phyloP scores from a whole-genome alignment of 2,113 vertebrate genomes.

The Astatoreochromis straeleni region DNA sequence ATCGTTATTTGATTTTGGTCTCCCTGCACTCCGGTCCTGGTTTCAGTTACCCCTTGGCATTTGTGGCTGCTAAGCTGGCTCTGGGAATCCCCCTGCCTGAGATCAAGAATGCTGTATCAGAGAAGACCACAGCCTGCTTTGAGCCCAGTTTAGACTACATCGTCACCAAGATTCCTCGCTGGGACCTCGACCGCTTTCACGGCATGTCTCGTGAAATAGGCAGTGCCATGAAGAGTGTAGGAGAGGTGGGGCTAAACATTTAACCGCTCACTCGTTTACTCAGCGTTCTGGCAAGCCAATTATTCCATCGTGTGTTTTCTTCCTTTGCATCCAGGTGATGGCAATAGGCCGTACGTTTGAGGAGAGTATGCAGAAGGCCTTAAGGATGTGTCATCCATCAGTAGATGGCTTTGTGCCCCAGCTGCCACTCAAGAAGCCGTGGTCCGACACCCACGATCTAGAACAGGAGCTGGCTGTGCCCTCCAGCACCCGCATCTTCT shows the following conservation, averaged over 20 bases:
- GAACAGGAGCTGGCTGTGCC: conserved; percentile 82
- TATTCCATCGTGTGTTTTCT: not conserved
- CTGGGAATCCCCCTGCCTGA: conserved; percentile 89
- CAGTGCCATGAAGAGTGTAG: conserved; percentile 95
- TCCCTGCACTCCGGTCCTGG: not conserved
- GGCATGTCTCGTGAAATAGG: conserved; percentile 82
- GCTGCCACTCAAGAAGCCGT: conserved; percentile 86
- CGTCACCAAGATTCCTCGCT: conserved; percentile 93
- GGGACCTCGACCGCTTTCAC: conserved; percentile 93
- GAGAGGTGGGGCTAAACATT: conserved; percentile 75
- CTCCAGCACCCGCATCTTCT: conserved; percentile 84
- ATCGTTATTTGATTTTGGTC: not conserved
- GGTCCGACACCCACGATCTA: conserved; percentile 74
- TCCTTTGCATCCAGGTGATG: conserved; percentile 79
- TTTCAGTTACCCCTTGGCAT: conserved; percentile 86
- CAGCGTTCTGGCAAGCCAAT: not conserved
- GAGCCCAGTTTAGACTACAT: conserved; percentile 94
- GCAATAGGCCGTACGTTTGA: conserved; percentile 92
- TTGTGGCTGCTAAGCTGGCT: conserved; percentile 92
- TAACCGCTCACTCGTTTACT: not conserved
- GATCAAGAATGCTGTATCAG: conserved; percentile 88
- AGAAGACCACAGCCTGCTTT: conserved; percentile 91
- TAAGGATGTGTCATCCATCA: conserved; percentile 93
- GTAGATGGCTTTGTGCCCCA: conserved; percentile 82
- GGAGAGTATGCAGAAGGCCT: conserved; percentile 92